Evolutionary conservation across 2,888 invertebrate genomes (phyloP).

Genomic region (Eupithecia insigniata): DNA sequence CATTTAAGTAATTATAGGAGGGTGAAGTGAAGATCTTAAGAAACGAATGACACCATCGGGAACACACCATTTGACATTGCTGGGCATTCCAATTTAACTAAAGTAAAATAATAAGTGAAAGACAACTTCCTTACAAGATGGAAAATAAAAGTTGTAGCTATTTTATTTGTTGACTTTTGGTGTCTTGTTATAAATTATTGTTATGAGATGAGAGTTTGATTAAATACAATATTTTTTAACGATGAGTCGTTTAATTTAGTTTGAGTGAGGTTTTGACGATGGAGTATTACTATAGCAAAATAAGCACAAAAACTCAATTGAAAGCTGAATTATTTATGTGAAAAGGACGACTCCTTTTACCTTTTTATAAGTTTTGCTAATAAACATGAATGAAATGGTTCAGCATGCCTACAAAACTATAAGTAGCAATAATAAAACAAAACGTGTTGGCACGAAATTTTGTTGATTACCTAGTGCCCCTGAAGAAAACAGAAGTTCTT

Average conservation of each 20-base stretch:
- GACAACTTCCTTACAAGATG: conserved; percentile 59
- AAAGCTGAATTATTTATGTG: neutral
- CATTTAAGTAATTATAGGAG: conserved; percentile 70
- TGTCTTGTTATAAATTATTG: conserved; percentile 64
- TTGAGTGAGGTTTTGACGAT: neutral
- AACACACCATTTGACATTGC: conserved; percentile 56
- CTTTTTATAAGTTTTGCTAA: neutral
- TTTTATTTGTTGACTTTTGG: conserved; percentile 55
- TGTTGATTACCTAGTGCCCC: neutral
- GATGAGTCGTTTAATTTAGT: conserved; percentile 40
- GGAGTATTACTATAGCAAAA: neutral
- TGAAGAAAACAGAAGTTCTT: neutral
- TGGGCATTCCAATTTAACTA: conserved; percentile 77
- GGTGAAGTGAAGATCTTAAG: conserved; percentile 45
- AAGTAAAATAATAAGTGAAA: conserved; percentile 69
- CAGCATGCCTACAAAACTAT: neutral
- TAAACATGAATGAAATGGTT: neutral
- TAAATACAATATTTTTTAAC: conserved; percentile 63
- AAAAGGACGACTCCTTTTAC: neutral
- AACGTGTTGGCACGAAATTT: conserved; percentile 1
- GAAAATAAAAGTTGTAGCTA: conserved; percentile 53
- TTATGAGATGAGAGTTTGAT: conserved; percentile 74
- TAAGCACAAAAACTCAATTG: neutral
- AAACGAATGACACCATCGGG: conserved; percentile 39
- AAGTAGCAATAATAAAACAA: neutral